These are phyloP conservation scores for Heliangelus exortis DNA, from an alignment of 2,797 vertebrate genomes.

Conservation along the genomic window DNA sequence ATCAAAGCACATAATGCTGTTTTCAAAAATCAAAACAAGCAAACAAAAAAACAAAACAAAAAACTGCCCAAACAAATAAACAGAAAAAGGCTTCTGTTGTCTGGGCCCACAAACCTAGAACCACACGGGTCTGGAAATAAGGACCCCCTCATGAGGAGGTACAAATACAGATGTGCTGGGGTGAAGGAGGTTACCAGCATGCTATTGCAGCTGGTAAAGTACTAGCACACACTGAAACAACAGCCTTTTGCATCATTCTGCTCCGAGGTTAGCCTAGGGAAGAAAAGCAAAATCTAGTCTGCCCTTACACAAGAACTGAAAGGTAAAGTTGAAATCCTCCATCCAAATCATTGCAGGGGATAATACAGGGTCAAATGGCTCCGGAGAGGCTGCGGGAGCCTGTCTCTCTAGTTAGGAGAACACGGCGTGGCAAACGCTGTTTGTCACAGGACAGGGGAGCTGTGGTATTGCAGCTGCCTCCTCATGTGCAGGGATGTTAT, in stretches of 20 bases:
- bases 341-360: not conserved
- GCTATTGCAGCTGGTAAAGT: not conserved
- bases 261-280: not conserved
- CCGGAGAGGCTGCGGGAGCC: not conserved
- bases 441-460: slow-evolving; percentile 20
- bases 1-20: not conserved
- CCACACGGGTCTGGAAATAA: not conserved
- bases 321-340: not conserved
- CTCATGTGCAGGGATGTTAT: not conserved
- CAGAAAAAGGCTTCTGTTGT: not conserved
- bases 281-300: not conserved
- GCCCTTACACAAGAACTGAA: not conserved
- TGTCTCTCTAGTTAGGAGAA: not conserved
- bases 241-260: not conserved
- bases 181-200: not conserved
- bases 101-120: not conserved
- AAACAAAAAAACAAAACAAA: not conserved
- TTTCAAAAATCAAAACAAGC: not conserved
- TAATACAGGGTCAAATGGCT: not conserved
- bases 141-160: not conserved
- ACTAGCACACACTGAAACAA: not conserved
- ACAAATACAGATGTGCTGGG: not conserved
- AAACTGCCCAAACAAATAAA: too few relatives aligned
- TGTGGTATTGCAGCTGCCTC: slow-evolving; percentile 15
- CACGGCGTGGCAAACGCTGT: not conserved